Evolutionary conservation across 2,797 vertebrate species (phyloP), one percentile per base, ranked within the genome.

Genomic region (Thaleichthys pacificus): DNA sequence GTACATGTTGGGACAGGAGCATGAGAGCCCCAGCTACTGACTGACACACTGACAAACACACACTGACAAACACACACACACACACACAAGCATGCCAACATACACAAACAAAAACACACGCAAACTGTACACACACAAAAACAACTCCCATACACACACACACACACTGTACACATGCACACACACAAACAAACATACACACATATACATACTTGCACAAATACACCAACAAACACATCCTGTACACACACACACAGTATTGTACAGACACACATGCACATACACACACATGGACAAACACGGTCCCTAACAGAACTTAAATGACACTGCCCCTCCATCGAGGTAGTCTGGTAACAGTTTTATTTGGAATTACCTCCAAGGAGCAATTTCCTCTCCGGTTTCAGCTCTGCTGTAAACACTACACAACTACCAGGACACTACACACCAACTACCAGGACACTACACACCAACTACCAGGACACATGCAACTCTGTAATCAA

Each of bases 341-440:
- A 54, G 28, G 74, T 66, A 47, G 67, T 78, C 61, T 77, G 65
- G 73, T 68, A 71, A 58, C 69, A 73, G 62, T 76, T 84, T 85
- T 54, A 77, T 68, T 62, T 66, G 65, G 69, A 81, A 70, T 79
- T 72, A 71, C 75, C 73, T 70, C 68, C 22, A 30, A 73, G 63
- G 68, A 73, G 64, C 60, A 69, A 69, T 82, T 84, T 72, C 49
- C 65, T 64, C 64, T 71, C 9, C 22, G 56, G 47, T 72, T 63
- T 72, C 42, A 30, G 15, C 58, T 67, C 47, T 3, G 47, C 49
- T 63, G 42, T 69, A 30, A 26, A 21, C 22, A 57, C 26, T 61
- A 62, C 38, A 42, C 8, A 14, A 47, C 42, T 47, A 47, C 11
- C 9, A 47, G 42, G 42, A 21, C 22, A 51, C 21, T 66, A 62